Percentiles rank a stretch among this genome's conserved stretches.
Conservation (phyloP, 2,797 vertebrate species). For the Diglossa cyanea region DNA sequence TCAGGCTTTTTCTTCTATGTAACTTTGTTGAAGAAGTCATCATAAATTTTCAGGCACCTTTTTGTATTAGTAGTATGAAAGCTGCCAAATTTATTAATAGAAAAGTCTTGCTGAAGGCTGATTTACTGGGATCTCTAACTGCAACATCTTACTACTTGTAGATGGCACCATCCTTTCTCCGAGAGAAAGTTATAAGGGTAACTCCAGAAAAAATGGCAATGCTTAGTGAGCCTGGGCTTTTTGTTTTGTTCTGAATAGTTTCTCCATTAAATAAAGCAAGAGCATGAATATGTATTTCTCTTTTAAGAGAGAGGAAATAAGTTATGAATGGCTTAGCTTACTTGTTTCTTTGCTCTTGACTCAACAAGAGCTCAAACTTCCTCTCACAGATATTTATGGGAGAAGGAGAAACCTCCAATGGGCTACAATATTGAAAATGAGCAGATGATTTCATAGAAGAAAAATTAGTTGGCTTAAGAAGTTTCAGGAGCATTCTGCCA, state of each 20-base stretch:
- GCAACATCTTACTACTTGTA: neutral
- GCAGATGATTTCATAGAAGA: neutral
- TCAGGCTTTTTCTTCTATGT: neutral
- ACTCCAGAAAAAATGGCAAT: neutral
- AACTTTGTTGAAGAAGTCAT: neutral
- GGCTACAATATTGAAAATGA: neutral
- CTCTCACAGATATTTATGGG: neutral
- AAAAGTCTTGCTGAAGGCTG: neutral
- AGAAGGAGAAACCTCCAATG: neutral
- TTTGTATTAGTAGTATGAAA: neutral
- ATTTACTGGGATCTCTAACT: neutral
- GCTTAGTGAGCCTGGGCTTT: neutral
- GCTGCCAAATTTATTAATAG: neutral
- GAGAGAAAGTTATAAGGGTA: neutral
- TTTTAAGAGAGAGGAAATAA: neutral
- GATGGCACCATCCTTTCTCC: neutral
- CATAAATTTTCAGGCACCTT: neutral
- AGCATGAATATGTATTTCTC: neutral
- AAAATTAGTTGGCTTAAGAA: neutral
- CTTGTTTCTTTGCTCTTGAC: neutral
- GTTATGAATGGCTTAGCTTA: neutral
- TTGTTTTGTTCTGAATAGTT: neutral
- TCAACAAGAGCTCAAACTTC: neutral
- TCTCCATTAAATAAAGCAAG: neutral
- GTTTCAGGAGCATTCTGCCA: neutral